Evolutionary conservation across 2,113 vertebrate species (phyloP).

Genomic region (Paracanthobrama guichenoti): DNA sequence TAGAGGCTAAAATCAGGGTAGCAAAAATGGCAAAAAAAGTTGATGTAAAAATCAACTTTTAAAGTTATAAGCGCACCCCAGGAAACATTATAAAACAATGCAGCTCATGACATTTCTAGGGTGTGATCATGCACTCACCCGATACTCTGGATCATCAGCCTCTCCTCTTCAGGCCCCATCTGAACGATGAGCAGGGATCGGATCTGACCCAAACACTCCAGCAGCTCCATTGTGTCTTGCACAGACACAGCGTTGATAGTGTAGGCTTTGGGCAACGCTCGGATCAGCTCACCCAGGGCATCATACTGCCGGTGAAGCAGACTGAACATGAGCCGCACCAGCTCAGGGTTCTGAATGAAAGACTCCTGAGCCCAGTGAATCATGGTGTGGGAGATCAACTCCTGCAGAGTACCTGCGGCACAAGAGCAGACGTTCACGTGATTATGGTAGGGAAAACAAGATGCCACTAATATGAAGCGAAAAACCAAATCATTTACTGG

Average conservation of each 20-base stretch:
- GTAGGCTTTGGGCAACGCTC: conserved; percentile 89
- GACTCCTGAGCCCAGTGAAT: conserved; percentile 95
- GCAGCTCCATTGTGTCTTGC: conserved; percentile 88
- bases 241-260: conserved; percentile 85
- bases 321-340: conserved; percentile 95
- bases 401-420: conserved; percentile 82
- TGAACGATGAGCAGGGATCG: conserved; percentile 94
- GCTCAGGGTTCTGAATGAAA: conserved; percentile 91
- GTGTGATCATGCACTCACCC: conserved; percentile 72
- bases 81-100: no score
- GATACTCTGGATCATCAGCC: conserved; percentile 97
- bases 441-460: background rate
- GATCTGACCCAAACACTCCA: conserved; percentile 93
- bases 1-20: no score
- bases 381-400: conserved; percentile 92
- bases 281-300: conserved; percentile 87
- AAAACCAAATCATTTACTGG: conserved; percentile 73
- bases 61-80: no score
- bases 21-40: no score
- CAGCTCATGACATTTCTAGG: no score
- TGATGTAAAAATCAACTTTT: no score
- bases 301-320: conserved; percentile 93
- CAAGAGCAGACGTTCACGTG: background rate
- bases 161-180: conserved; percentile 96
- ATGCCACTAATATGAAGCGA: no score